These are phyloP conservation scores for Manacus vitellinus DNA, from an alignment of 2,113 vertebrate species.

Conservation along the genomic window DNA sequence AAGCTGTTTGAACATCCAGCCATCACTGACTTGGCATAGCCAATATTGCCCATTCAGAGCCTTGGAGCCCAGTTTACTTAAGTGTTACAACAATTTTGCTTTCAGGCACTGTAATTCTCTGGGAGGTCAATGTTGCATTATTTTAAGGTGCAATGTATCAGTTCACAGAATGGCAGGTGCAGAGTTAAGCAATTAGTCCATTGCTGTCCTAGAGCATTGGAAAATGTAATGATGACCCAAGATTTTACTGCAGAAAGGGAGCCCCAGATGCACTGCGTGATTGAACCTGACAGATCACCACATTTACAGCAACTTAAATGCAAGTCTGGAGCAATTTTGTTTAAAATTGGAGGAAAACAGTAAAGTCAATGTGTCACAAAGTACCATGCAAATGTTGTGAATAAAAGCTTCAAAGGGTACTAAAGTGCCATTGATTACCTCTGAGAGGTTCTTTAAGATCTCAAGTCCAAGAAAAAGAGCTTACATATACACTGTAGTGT, in stretches of 20 bases:
- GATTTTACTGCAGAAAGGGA: neutral
- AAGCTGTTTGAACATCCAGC: neutral
- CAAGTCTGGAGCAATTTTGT: slow-evolving; percentile 28
- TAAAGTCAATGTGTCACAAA: slow-evolving; percentile 57
- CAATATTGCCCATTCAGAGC: neutral
- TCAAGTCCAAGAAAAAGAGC: slow-evolving; percentile 16
- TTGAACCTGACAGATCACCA: neutral
- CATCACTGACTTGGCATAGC: neutral
- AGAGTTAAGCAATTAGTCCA: neutral
- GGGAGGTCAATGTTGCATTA: neutral
- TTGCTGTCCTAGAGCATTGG: neutral
- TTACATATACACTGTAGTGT: neutral
- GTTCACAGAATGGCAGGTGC: neutral
- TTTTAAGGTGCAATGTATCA: neutral
- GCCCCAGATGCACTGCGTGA: neutral
- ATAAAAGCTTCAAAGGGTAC: slow-evolving; percentile 58
- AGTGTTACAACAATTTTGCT: neutral
- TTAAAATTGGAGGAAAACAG: slow-evolving; percentile 45
- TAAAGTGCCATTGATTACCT: slow-evolving; percentile 64
- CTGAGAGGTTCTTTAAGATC: slow-evolving; percentile 45
- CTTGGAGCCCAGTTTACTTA: neutral
- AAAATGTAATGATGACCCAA: neutral
- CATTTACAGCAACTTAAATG: slow-evolving; percentile 30
- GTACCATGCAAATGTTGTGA: slow-evolving; percentile 15
- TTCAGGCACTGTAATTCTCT: neutral